A percentile compares a stretch with the other conserved stretches of the same genome.
These are phyloP conservation scores for Acrobasis consociella DNA, from an alignment of 2,888 invertebrate genomes.

Conservation along the genomic window DNA sequence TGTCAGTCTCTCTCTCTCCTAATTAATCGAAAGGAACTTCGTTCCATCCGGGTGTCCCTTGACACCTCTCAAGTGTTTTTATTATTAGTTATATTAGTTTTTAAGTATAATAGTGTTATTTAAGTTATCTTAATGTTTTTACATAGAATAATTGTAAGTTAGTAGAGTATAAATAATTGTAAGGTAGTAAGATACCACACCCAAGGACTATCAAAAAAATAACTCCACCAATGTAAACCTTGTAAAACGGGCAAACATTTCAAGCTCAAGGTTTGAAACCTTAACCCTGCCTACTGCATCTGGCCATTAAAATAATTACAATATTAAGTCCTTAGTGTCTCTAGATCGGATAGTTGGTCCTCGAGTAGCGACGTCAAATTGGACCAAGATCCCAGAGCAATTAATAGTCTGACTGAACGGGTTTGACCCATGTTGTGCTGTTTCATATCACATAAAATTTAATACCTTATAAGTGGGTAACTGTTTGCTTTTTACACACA, in stretches of 20 bases:
- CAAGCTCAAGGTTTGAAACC: constrained; percentile 72
- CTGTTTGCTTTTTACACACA: too few species aligned
- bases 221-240: background rate
- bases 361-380: background rate
- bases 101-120: too few species aligned
- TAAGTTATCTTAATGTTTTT: too few species aligned
- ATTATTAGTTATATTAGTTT: too few species aligned
- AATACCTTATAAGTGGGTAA: too few species aligned
- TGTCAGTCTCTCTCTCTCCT: too few species aligned
- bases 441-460: background rate
- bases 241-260: constrained; percentile 55
- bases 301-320: constrained; percentile 41
- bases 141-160: too few species aligned
- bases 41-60: too few species aligned
- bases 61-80: too few species aligned
- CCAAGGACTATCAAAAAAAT: background rate
- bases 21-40: too few species aligned
- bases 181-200: too few species aligned
- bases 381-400: background rate
- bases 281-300: constrained; percentile 56
- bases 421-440: background rate
- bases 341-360: background rate
- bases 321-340: constrained; percentile 24
- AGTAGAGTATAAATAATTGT: too few species aligned
- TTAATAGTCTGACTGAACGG: background rate